These are phyloP conservation scores for Tupaia chinensis DNA, from an alignment of 2,113 vertebrate genomes.

Conservation along the genomic window DNA sequence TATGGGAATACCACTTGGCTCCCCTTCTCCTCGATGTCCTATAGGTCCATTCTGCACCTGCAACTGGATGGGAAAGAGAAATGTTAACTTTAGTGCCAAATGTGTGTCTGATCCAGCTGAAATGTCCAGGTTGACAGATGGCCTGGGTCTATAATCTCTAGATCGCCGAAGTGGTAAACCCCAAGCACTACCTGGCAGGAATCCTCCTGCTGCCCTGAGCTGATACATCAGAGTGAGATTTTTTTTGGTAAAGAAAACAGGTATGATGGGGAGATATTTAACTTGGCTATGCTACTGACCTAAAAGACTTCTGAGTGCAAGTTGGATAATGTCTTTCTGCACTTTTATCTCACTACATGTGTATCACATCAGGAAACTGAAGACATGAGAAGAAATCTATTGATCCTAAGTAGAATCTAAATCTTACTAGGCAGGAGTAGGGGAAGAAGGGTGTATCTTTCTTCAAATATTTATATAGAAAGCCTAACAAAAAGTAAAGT, in stretches of 20 bases:
- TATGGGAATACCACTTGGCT: conserved; percentile 85
- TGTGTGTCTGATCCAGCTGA: neutral
- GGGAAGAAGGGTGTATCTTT: neutral
- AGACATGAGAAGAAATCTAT: conserved; percentile 22
- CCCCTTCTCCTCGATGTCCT: conserved; percentile 83
- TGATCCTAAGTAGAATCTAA: neutral
- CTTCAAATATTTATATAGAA: conserved; percentile 49
- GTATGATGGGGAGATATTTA: neutral
- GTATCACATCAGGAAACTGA: conserved; percentile 13
- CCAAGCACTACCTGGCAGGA: neutral
- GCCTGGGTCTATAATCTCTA: neutral
- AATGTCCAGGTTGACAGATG: neutral
- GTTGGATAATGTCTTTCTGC: neutral
- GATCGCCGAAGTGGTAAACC: neutral
- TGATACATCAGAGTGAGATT: neutral
- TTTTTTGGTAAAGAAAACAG: conserved; percentile 1
- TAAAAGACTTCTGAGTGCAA: neutral
- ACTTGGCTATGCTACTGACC: neutral
- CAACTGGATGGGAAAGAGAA: conserved; percentile 81
- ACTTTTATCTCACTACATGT: neutral
- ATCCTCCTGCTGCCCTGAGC: neutral
- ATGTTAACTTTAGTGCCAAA: conserved; percentile 15
- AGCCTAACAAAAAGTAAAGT: conserved; percentile 18
- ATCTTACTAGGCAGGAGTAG: neutral
- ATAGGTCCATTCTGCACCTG: conserved; percentile 87